Base-by-base conservation (phyloP, 2,113 vertebrate genomes). In the Hepsetus odoe region DNA sequence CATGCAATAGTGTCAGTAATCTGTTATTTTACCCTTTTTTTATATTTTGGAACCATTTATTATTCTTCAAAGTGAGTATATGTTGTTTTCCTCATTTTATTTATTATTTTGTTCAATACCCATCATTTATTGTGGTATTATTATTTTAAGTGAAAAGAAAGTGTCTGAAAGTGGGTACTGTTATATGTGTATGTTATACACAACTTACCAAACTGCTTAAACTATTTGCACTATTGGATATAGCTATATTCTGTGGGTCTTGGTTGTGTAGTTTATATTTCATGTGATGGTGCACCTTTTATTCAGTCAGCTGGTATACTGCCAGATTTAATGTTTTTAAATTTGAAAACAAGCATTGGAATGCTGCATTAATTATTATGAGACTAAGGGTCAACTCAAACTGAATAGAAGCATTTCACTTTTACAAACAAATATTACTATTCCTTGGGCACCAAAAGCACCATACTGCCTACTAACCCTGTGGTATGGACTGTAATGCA, bases 191-290 rank as follows among this genome's bases (percentile, higher is more conserved):
- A 83, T 88, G 82, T 90, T 80, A 87, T 87, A 87, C 89, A 91
- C 88, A 86, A 76, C 84, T 87, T 89, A 91, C 89, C 90, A 91
- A 91, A 89, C 90, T 83, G 88, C 86, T 87, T 84, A 92, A 89
- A 85, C 87, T 83, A 90, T 90, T 93, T 92, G 92, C 91, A 93
- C 92, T 93, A 93, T 83, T 86, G 85, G 85, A 77, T 86, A 83
- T 87, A 74, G 80, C 82, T 87, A 61, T 86, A 82, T 90, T 87
- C 74, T 85, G 84, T 87, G 81, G 81, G 82, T 72, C 76, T 79
- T 79, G 82, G 87, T 80, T 61, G 71, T 81, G 77, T 81, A 87
- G 71, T 82, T 84, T 70, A 83, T 11, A 20, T 69, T 83, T 74
- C n/a, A 77, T 82, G 80, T 82, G 82, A 84, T 82, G 51, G 85